Evolutionary conservation across 1,140 invertebrate species (phyloP).

Genomic region (Melanaphis sacchari): DNA sequence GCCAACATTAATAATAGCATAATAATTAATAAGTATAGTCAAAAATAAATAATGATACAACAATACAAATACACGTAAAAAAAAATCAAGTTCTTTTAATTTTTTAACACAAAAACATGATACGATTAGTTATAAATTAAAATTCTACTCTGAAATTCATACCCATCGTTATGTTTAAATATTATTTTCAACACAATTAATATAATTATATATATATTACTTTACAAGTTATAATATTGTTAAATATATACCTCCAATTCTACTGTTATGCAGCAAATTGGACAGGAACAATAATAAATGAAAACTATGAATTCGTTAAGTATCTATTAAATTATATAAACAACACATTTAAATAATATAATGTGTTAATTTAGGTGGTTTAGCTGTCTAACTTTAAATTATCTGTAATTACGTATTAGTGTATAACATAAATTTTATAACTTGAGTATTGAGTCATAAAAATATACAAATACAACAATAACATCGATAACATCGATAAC

Average conservation of each 20-base stretch:
- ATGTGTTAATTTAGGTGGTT: not conserved
- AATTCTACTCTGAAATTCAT: not conserved
- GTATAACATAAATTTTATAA: not conserved
- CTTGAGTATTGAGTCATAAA: not conserved
- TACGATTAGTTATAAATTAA: not conserved
- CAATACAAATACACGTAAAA: no score
- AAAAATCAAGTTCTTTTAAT: no score
- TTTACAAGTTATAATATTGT: no score
- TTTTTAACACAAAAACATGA: no score
- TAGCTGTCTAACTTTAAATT: not conserved
- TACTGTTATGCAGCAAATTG: no score
- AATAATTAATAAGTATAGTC: no score
- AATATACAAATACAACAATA: not conserved
- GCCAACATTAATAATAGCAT: no score
- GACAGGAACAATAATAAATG: no score
- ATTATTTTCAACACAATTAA: not conserved
- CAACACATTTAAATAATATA: not conserved
- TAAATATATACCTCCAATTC: no score
- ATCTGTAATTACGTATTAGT: not conserved
- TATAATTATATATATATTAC: not conserved
- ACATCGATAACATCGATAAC: not conserved
- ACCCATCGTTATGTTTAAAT: not conserved
- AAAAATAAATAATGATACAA: no score
- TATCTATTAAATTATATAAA: not conserved
- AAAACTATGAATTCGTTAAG: not conserved